Evolutionary conservation across 2,888 invertebrate genomes (phyloP).

Genomic region (Eristalis pertinax): DNA sequence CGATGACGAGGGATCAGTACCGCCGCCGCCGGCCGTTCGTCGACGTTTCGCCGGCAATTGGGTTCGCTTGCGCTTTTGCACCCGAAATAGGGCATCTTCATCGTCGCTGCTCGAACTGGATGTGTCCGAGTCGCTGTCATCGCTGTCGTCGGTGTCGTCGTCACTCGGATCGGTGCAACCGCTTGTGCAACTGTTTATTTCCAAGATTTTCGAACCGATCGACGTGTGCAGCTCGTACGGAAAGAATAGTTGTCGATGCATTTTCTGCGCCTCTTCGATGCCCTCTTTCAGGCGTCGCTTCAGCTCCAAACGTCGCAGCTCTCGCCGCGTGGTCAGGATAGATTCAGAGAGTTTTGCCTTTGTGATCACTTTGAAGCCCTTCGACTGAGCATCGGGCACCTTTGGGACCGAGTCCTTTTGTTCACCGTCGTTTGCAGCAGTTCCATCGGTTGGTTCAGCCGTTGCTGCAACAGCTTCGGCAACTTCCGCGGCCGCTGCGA

Average conservation of each 20-base stretch:
- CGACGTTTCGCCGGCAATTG: conserved; percentile 17
- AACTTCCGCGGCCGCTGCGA: background rate
- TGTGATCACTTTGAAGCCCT: conserved; percentile 27
- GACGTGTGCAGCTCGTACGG: conserved; percentile 74
- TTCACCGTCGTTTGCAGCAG: background rate
- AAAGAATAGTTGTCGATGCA: conserved; percentile 76
- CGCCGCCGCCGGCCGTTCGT: conserved; percentile 20
- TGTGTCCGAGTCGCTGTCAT: conserved; percentile 8
- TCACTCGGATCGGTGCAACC: conserved; percentile 58
- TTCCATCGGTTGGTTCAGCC: background rate
- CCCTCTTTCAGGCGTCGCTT: conserved; percentile 31
- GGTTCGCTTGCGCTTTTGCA: conserved; percentile 15
- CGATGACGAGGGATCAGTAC: conserved; percentile 40
- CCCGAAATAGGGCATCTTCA: conserved; percentile 12
- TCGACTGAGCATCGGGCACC: background rate
- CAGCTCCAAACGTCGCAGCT: conserved; percentile 28
- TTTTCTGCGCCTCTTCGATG: conserved; percentile 52
- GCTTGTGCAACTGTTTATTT: conserved; percentile 76
- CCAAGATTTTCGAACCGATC: conserved; percentile 73
- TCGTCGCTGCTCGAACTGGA: background rate
- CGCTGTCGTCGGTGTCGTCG: conserved; percentile 33
- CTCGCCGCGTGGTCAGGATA: conserved; percentile 27
- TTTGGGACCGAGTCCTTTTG: background rate
- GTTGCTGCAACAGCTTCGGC: background rate
- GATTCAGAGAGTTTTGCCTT: conserved; percentile 46